These are phyloP conservation scores for Acropternis orthonyx DNA, from an alignment of 2,797 vertebrate species.

Conservation along the genomic window DNA sequence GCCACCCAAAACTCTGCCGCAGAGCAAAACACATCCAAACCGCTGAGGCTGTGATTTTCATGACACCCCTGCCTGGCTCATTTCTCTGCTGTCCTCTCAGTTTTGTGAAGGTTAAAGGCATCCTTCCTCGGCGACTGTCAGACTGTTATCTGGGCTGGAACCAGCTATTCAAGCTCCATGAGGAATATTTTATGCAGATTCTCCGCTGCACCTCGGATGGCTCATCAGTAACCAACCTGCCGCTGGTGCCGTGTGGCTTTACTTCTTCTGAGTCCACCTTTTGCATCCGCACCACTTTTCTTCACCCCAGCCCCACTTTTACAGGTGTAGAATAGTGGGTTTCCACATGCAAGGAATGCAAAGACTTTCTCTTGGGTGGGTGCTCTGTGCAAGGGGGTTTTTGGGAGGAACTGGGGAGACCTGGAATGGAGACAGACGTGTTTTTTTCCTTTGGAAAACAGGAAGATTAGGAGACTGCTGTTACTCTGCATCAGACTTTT, in stretches of 20 bases:
- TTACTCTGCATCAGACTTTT: neutral
- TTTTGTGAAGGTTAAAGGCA: conserved; percentile 73
- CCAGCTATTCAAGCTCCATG: conserved; percentile 4
- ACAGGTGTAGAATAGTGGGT: neutral
- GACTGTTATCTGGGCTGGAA: conserved; percentile 69
- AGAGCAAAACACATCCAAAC: conserved; percentile 31
- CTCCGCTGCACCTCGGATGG: neutral
- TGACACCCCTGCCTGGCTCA: conserved; percentile 59
- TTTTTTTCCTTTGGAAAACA: neutral
- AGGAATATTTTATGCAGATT: conserved; percentile 73
- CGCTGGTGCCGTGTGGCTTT: neutral
- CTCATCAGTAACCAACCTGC: conserved; percentile 10
- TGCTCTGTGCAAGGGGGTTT: neutral
- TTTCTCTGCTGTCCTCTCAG: conserved; percentile 72
- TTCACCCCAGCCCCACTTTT: neutral
- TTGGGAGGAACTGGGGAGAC: fast-evolving
- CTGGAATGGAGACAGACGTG: neutral
- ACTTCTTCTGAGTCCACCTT: conserved; percentile 13
- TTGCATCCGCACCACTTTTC: neutral
- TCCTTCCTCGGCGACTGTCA: conserved; percentile 65
- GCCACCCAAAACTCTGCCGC: neutral
- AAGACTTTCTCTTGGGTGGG: neutral
- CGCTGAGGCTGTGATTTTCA: conserved; percentile 66
- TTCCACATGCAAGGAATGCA: neutral
- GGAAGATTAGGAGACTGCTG: neutral